A percentile compares a stretch with the other conserved stretches of the same genome.
These are phyloP conservation scores for Perognathus longimembris DNA, from an alignment of 2,113 vertebrate genomes.

Conservation along the genomic window DNA sequence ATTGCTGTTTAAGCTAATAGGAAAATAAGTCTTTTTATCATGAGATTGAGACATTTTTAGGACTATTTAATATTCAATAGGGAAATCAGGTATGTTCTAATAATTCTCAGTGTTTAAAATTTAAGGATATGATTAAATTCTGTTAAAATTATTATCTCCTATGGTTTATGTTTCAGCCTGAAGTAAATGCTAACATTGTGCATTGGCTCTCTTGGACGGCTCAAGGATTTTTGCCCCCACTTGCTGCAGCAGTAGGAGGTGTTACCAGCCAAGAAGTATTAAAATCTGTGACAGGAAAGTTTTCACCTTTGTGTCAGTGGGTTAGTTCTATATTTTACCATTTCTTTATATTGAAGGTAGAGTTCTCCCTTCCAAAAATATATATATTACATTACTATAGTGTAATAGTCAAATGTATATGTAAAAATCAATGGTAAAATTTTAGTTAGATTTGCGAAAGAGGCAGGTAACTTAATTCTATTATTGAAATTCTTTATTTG, in stretches of 20 bases:
- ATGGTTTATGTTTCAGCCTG: slow-evolving; percentile 83
- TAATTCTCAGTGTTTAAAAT: slow-evolving; percentile 42
- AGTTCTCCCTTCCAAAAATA: background rate
- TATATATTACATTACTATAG: slow-evolving; percentile 31
- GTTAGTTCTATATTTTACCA: slow-evolving; percentile 86
- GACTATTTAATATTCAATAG: background rate
- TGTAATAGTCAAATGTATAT: background rate
- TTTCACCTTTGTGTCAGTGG: slow-evolving; percentile 98
- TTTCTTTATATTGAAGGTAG: slow-evolving; percentile 41
- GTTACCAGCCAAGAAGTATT: slow-evolving; percentile 97
- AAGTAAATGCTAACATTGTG: slow-evolving; percentile 90
- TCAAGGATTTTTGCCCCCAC: slow-evolving; percentile 91
- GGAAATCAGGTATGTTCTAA: background rate
- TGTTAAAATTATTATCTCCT: background rate
- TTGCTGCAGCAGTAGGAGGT: slow-evolving; percentile 95
- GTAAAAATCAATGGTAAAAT: slow-evolving; percentile 8
- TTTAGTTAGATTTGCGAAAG: slow-evolving; percentile 3
- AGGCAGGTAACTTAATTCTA: background rate
- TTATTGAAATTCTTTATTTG: slow-evolving; percentile 31
- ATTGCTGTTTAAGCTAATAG: background rate
- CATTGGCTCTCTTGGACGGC: slow-evolving; percentile 93
- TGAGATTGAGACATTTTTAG: slow-evolving; percentile 12
- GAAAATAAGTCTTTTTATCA: background rate
- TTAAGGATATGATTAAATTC: slow-evolving; percentile 1
- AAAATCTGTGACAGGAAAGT: slow-evolving; percentile 98